Conservation (phyloP, 2,888 invertebrate species). For the Serrognathus titanus region DNA sequence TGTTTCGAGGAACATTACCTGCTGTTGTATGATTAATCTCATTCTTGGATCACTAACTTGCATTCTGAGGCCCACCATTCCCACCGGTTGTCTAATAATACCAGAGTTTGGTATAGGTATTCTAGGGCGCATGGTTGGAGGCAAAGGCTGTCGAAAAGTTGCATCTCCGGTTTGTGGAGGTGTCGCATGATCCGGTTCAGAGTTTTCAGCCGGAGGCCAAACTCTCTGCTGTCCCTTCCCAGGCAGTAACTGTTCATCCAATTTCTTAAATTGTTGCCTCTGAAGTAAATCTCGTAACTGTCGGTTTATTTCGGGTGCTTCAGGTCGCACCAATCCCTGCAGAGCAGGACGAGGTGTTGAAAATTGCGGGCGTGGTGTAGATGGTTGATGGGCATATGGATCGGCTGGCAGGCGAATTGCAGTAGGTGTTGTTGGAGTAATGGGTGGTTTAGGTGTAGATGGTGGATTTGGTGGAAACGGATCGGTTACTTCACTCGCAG, state of each 20-base stretch:
- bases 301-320: slow-evolving; percentile 59
- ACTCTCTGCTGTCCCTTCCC: slow-evolving; percentile 50
- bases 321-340: slow-evolving; percentile 24
- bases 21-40: slow-evolving; percentile 54
- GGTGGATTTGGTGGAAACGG: slow-evolving; percentile 39
- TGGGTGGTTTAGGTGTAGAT: slow-evolving; percentile 22
- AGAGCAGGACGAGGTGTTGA: slow-evolving; percentile 31
- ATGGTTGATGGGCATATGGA: slow-evolving; percentile 54
- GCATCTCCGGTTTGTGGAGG: slow-evolving; percentile 51
- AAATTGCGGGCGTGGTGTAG: slow-evolving; percentile 54
- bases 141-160: slow-evolving; percentile 69
- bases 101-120: slow-evolving; percentile 42
- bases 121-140: slow-evolving; percentile 53
- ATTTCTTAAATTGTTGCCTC: slow-evolving; percentile 62
- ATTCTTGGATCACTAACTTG: slow-evolving; percentile 55
- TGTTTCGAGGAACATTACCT: slow-evolving; percentile 23
- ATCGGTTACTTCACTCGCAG: slow-evolving; percentile 29
- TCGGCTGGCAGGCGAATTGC: slow-evolving; percentile 42
- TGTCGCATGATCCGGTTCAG: slow-evolving; percentile 32
- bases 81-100: slow-evolving; percentile 35
- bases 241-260: slow-evolving; percentile 48
- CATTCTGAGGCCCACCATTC: slow-evolving; percentile 37
- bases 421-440: slow-evolving; percentile 28
- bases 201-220: slow-evolving; percentile 51
- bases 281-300: slow-evolving; percentile 80